These are phyloP conservation scores for Lates japonicus DNA, from an alignment of 2,797 vertebrate species.

Conservation along the genomic window DNA sequence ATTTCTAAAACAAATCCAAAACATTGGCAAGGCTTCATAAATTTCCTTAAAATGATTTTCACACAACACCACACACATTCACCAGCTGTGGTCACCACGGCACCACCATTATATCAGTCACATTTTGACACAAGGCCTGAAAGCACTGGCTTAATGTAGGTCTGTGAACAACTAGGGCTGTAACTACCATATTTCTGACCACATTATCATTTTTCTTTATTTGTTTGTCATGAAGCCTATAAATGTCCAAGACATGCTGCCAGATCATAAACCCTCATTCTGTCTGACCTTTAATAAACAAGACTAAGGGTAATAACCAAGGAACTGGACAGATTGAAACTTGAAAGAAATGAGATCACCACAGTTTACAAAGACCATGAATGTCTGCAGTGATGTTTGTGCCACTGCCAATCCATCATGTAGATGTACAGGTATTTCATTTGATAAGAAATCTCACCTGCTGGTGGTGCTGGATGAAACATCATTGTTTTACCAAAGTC, in stretches of 20 bases:
- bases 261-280: not conserved
- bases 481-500: too few relatives aligned
- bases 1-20: not conserved
- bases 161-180: not conserved
- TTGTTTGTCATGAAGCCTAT: too few relatives aligned
- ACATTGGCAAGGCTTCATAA: not conserved
- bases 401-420: too few relatives aligned
- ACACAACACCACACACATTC: not conserved
- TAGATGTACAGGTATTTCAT: too few relatives aligned
- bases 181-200: fast-evolving
- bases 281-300: not conserved
- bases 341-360: not conserved
- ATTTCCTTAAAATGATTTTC: not conserved
- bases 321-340: not conserved
- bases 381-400: too few relatives aligned
- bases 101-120: too few relatives aligned
- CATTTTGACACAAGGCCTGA: not conserved
- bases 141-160: not conserved
- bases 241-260: too few relatives aligned
- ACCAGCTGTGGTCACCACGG: not conserved
- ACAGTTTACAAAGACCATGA: not conserved
- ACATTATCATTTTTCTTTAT: not conserved
- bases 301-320: not conserved
- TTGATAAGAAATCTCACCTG: too few relatives aligned
- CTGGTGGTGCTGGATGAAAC: too few relatives aligned